phyloP scores from a whole-genome alignment of 2,797 vertebrate genomes.

The Sitta carolinensis region DNA sequence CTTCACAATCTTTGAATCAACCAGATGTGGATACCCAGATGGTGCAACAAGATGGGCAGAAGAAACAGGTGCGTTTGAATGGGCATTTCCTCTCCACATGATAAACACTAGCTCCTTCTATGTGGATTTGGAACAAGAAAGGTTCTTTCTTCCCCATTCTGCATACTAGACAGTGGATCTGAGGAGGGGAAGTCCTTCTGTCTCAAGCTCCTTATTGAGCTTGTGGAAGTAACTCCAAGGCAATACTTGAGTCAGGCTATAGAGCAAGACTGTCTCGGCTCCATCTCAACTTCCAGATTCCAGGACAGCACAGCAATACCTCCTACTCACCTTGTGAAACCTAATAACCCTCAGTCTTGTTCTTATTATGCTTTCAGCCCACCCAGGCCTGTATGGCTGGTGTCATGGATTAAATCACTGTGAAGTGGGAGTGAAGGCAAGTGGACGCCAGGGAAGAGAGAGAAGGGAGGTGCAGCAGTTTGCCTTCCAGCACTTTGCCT shows the following conservation, averaged over 20 bases:
- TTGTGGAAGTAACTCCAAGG: neutral
- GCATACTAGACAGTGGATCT: neutral
- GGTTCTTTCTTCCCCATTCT: neutral
- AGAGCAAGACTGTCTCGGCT: neutral
- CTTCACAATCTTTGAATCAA: neutral
- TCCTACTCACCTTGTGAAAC: neutral
- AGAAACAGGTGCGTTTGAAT: neutral
- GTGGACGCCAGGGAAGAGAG: neutral
- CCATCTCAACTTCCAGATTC: neutral
- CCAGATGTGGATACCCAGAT: neutral
- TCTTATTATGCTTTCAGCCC: neutral
- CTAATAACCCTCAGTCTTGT: neutral
- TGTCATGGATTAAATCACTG: neutral
- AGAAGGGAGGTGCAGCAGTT: neutral
- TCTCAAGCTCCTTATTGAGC: neutral
- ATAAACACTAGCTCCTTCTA: neutral
- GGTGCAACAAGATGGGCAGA: neutral
- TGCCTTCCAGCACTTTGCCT: rapidly evolving
- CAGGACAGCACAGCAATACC: neutral
- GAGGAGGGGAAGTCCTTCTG: neutral
- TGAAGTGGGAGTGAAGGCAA: neutral
- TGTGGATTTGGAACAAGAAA: neutral
- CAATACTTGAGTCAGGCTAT: neutral
- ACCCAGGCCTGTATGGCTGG: neutral
- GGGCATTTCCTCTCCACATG: neutral